Evolutionary conservation across 2,113 vertebrate species (phyloP).

Genomic region (Bufo bufo): DNA sequence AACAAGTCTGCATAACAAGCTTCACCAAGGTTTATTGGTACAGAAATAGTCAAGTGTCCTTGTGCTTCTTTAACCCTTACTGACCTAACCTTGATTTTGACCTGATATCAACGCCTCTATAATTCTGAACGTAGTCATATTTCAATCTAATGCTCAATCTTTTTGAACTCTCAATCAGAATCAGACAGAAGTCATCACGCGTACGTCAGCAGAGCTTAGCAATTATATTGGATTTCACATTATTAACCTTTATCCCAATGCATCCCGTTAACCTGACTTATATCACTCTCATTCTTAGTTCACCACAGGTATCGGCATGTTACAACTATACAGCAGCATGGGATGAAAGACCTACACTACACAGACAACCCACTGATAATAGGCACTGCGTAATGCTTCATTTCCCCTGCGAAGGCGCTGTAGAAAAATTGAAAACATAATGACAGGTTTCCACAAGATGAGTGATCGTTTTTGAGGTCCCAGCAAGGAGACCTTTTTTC

Average conservation of each 20-base stretch:
- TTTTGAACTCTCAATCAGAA: not conserved
- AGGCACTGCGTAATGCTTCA: too few species aligned
- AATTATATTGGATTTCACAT: not conserved
- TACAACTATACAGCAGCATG: too few species aligned
- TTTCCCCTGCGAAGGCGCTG: too few species aligned
- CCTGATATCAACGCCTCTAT: not conserved
- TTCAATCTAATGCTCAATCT: not conserved
- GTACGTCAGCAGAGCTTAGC: conserved; percentile 8
- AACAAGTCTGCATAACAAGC: conserved; percentile 46
- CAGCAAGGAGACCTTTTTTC: too few species aligned
- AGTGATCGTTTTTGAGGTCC: too few species aligned
- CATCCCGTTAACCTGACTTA: not conserved
- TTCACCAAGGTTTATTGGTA: conserved; percentile 50
- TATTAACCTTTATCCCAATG: not conserved
- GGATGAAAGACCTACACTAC: too few species aligned
- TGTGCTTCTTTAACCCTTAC: conserved; percentile 44
- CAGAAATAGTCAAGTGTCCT: conserved; percentile 43
- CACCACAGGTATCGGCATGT: too few species aligned
- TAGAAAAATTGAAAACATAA: too few species aligned
- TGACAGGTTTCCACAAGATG: too few species aligned
- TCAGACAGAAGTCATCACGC: not conserved
- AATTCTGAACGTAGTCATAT: not conserved
- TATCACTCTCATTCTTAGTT: not conserved
- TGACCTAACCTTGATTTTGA: not conserved
- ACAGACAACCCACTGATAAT: too few species aligned